Conservation (phyloP, 2,888 invertebrate genomes). For the Graphium colonna region DNA sequence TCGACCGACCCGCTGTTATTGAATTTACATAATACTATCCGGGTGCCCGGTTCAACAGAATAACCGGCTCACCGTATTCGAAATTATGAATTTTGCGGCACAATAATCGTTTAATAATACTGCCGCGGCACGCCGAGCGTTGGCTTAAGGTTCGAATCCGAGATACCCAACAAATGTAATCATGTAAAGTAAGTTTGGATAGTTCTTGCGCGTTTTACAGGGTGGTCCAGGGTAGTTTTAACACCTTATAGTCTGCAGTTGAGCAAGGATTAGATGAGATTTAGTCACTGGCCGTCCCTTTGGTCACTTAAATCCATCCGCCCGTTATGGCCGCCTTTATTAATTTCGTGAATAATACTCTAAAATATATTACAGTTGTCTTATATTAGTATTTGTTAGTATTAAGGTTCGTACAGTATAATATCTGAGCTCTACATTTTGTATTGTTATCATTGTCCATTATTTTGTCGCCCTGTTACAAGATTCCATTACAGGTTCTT, state of each 20-base stretch:
- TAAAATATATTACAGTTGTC: slow-evolving; percentile 5
- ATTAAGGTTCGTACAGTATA: too few relatives aligned
- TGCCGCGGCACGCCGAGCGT: slow-evolving; percentile 33
- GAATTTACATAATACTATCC: slow-evolving; percentile 64
- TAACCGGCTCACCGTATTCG: slow-evolving; percentile 34
- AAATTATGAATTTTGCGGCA: slow-evolving; percentile 60
- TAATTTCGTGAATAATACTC: slow-evolving; percentile 32
- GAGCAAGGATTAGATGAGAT: slow-evolving; percentile 73
- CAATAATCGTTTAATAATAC: slow-evolving; percentile 62
- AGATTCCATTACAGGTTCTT: too few relatives aligned
- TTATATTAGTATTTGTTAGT: too few relatives aligned
- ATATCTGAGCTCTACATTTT: too few relatives aligned
- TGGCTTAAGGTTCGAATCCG: slow-evolving; percentile 41
- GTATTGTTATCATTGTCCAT: too few relatives aligned
- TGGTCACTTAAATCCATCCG: slow-evolving; percentile 66
- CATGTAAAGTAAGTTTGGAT: slow-evolving; percentile 67
- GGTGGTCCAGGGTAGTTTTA: slow-evolving; percentile 42
- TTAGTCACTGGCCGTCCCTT: slow-evolving; percentile 57
- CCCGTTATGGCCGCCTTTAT: slow-evolving; percentile 52
- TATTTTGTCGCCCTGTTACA: too few relatives aligned
- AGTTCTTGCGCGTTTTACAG: slow-evolving; percentile 54
- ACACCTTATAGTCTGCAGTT: slow-evolving; percentile 70
- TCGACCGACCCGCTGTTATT: slow-evolving; percentile 41
- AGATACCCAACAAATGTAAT: slow-evolving; percentile 44
- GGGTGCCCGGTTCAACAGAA: slow-evolving; percentile 46